Evolutionary conservation across 2,888 invertebrate genomes (phyloP).

Genomic region (Drosophila austrosaltans): DNA sequence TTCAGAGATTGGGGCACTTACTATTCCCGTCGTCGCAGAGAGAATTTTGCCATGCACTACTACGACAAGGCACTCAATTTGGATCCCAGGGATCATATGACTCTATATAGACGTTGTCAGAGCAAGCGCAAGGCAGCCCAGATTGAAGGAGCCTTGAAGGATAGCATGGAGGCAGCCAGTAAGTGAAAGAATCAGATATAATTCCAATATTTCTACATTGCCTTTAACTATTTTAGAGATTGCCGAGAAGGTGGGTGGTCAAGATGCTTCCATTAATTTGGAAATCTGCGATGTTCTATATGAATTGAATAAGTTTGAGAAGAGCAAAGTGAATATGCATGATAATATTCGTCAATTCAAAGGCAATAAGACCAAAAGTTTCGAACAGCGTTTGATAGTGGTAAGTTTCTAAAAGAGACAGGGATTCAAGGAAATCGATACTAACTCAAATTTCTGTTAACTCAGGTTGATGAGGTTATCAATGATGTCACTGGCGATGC

Average conservation of each 20-base stretch:
- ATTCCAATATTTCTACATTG: not conserved
- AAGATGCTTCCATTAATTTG: slow-evolving; percentile 72
- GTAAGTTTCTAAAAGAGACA: slow-evolving; percentile 47
- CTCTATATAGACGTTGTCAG: slow-evolving; percentile 76
- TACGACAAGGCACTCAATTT: slow-evolving; percentile 76
- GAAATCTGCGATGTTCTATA: slow-evolving; percentile 82
- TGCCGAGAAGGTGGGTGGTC: slow-evolving; percentile 48
- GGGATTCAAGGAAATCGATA: not conserved
- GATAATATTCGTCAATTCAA: slow-evolving; percentile 68
- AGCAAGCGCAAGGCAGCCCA: slow-evolving; percentile 78
- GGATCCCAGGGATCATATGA: slow-evolving; percentile 66
- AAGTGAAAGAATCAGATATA: slow-evolving; percentile 21
- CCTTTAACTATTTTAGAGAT: slow-evolving; percentile 18
- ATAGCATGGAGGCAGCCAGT: slow-evolving; percentile 75
- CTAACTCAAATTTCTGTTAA: not conserved
- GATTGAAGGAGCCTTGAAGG: slow-evolving; percentile 70
- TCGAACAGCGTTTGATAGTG: slow-evolving; percentile 68
- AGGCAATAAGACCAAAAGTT: slow-evolving; percentile 73
- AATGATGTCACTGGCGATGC: slow-evolving; percentile 73
- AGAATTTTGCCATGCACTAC: slow-evolving; percentile 78
- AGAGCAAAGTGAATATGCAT: slow-evolving; percentile 65
- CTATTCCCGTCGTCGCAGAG: slow-evolving; percentile 76
- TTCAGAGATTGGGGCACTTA: slow-evolving; percentile 81
- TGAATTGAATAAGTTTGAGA: slow-evolving; percentile 79
- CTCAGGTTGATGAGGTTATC: slow-evolving; percentile 79